These are phyloP conservation scores for Gnatocerus cornutus DNA, from an alignment of 2,888 invertebrate genomes.

Conservation along the genomic window DNA sequence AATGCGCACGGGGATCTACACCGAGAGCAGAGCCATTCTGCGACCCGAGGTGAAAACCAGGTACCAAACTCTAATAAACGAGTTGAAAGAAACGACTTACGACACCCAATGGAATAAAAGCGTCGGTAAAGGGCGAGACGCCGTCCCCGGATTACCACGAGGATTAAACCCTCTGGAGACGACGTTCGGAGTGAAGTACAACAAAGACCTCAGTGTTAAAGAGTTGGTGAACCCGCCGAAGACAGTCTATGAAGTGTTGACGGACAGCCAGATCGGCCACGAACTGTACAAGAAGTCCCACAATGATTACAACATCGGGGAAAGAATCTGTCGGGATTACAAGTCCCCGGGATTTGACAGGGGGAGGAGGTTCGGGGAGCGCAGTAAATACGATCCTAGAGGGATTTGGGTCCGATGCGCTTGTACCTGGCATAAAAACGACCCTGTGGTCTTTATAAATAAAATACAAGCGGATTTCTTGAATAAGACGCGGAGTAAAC, in stretches of 20 bases:
- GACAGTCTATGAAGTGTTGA: slow-evolving; percentile 65
- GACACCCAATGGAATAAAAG: slow-evolving; percentile 71
- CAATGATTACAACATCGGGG: slow-evolving; percentile 71
- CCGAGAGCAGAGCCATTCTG: slow-evolving; percentile 59
- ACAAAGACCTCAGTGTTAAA: slow-evolving; percentile 58
- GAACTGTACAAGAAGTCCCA: slow-evolving; percentile 72
- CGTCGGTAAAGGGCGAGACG: slow-evolving; percentile 70
- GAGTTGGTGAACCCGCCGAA: slow-evolving; percentile 70
- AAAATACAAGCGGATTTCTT: slow-evolving; percentile 70
- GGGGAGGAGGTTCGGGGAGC: slow-evolving; percentile 71
- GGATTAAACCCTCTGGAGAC: slow-evolving; percentile 67
- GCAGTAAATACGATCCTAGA: slow-evolving; percentile 70
- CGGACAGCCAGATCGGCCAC: slow-evolving; percentile 68
- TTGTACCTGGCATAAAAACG: slow-evolving; percentile 67
- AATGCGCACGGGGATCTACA: slow-evolving; percentile 32
- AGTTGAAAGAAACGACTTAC: slow-evolving; percentile 72
- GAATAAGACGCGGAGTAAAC: slow-evolving; percentile 65
- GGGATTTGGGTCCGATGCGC: slow-evolving; percentile 72
- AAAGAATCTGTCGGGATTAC: slow-evolving; percentile 68
- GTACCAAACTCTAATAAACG: slow-evolving; percentile 70
- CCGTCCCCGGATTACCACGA: slow-evolving; percentile 69
- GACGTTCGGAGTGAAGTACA: slow-evolving; percentile 67
- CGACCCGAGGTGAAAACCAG: slow-evolving; percentile 68
- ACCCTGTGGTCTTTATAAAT: slow-evolving; percentile 67
- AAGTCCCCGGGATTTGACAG: slow-evolving; percentile 69